Evolutionary conservation across 64 coral and sea anemone species (phyloP).

Genomic region (Dendrophyllia cribrosa): DNA sequence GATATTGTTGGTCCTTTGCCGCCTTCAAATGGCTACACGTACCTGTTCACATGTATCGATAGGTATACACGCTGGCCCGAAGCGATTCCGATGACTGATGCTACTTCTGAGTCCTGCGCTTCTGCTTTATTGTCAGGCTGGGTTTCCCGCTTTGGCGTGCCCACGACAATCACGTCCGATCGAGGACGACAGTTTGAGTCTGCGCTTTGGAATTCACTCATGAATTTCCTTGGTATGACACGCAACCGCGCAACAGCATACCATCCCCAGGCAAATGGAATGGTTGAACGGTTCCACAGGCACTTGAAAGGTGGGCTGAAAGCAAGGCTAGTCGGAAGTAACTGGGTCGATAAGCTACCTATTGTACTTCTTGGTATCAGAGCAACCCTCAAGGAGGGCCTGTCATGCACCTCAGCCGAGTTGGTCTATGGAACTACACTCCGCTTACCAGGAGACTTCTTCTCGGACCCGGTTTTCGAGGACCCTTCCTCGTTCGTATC

Average conservation of each 20-base stretch:
- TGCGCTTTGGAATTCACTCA: conserved; percentile 37
- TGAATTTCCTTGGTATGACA: conserved; percentile 16
- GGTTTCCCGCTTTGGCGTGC: conserved; percentile 33
- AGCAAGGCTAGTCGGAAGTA: conserved; percentile 6
- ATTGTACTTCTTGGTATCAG: conserved; percentile 52
- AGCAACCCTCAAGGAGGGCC: not conserved
- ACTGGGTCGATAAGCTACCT: conserved; percentile 49
- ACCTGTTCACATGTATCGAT: conserved; percentile 54
- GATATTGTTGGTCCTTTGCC: conserved; percentile 63
- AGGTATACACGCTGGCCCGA: conserved; percentile 65
- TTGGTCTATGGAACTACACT: too few species aligned
- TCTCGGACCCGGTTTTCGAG: too few species aligned
- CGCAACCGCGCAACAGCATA: conserved; percentile 54
- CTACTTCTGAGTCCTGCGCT: conserved; percentile 11
- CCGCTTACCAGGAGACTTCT: too few species aligned
- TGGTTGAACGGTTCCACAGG: conserved; percentile 52
- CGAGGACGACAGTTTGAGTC: conserved; percentile 41
- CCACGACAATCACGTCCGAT: conserved; percentile 46
- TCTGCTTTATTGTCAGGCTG: conserved; percentile 18
- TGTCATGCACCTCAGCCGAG: too few species aligned
- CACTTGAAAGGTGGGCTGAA: conserved; percentile 48
- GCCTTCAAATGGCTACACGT: conserved; percentile 22
- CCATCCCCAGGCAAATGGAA: conserved; percentile 49
- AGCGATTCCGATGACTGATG: conserved; percentile 35
- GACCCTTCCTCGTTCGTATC: too few species aligned